Evolutionary conservation across 2,888 invertebrate species (phyloP).

Genomic region (Hylaea fasciaria): DNA sequence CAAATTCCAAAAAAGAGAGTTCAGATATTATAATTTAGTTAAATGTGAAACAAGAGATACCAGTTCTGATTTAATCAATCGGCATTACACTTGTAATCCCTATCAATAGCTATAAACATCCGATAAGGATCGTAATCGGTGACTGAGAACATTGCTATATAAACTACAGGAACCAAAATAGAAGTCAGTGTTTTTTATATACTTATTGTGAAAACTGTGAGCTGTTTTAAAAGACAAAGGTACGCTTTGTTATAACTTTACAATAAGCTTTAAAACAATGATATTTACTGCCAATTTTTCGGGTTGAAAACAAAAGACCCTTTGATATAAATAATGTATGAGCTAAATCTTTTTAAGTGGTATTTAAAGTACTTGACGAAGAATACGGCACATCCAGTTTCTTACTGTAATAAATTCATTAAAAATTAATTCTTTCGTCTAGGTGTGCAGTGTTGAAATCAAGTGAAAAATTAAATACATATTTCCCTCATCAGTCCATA

Average conservation of each 20-base stretch:
- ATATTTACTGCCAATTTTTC: neutral
- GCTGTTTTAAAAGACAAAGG: conserved; percentile 15
- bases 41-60: neutral
- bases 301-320: neutral
- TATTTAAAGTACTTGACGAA: too few relatives aligned
- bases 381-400: too few relatives aligned
- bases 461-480: too few relatives aligned
- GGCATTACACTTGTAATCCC: conserved; percentile 23
- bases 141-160: conserved; percentile 16
- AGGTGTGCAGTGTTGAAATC: too few relatives aligned
- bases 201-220: conserved; percentile 11
- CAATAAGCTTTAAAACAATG: neutral
- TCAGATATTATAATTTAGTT: too few relatives aligned
- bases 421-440: too few relatives aligned
- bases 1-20: too few relatives aligned
- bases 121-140: conserved; percentile 22
- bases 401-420: too few relatives aligned
- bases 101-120: conserved; percentile 19
- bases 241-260: conserved; percentile 3
- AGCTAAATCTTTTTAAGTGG: too few relatives aligned
- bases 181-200: conserved; percentile 13
- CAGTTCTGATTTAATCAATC: conserved; percentile 30
- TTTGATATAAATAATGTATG: neutral
- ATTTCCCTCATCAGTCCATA: too few relatives aligned
- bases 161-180: conserved; percentile 4